Percentiles rank a stretch among this genome's conserved stretches.
Conservation (phyloP, 2,888 invertebrate genomes). For the Ectemnius continuus region DNA sequence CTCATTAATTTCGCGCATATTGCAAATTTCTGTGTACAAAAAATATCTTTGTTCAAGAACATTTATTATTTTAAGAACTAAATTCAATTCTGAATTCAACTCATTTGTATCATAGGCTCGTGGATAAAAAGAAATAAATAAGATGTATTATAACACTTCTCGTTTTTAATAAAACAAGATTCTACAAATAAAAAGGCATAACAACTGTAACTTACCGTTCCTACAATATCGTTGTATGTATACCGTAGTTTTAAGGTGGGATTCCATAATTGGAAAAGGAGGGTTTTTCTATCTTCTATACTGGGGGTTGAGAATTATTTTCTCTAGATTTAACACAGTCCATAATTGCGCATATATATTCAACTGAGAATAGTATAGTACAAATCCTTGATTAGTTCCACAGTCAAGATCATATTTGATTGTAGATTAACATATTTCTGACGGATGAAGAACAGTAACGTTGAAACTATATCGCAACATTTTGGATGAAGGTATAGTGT, state of each 20-base stretch:
- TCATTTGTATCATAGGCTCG: no score
- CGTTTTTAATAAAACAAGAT: no score
- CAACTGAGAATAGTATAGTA: conserved; percentile 10
- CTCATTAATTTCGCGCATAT: no score
- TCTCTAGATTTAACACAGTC: conserved; percentile 7
- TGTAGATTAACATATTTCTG: not conserved
- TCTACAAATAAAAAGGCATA: no score
- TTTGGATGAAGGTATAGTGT: conserved; percentile 48
- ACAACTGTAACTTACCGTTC: not conserved
- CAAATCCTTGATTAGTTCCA: conserved; percentile 3
- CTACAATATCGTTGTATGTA: no score
- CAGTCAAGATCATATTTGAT: conserved; percentile 3
- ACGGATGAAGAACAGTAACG: conserved; percentile 6
- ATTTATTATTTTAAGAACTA: no score
- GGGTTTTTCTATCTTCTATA: not conserved
- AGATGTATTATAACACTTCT: no score
- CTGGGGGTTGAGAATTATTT: not conserved
- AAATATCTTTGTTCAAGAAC: no score
- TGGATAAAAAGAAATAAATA: no score
- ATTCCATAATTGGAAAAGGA: not conserved
- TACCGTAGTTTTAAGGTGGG: not conserved
- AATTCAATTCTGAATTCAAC: no score
- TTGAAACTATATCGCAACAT: conserved; percentile 9
- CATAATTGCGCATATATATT: conserved; percentile 3
- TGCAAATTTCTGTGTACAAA: no score